Conservation (phyloP, 2,797 vertebrate genomes). For the Otolemur crassicaudatus region DNA sequence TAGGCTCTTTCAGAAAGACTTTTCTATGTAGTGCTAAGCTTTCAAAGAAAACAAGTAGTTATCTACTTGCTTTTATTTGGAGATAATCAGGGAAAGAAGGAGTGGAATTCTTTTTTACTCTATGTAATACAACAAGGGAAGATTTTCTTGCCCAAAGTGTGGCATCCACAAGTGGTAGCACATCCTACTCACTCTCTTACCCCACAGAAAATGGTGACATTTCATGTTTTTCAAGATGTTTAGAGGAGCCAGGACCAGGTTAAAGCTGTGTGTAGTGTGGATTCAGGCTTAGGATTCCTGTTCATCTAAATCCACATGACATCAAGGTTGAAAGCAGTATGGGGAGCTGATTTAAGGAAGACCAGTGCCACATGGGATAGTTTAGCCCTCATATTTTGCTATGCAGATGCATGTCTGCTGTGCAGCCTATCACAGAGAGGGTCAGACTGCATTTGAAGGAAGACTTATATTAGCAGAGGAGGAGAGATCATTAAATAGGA, state of each 20-base stretch:
- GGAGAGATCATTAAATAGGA: not conserved
- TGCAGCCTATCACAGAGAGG: not conserved
- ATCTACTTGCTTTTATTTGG: conserved; percentile 8
- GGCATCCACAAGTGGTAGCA: not conserved
- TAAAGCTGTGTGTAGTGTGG: not conserved
- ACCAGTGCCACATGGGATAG: not conserved
- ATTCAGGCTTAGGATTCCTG: not conserved
- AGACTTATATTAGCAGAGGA: not conserved
- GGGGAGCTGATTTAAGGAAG: not conserved
- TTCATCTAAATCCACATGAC: not conserved
- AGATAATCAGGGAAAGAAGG: not conserved
- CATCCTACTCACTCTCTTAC: not conserved
- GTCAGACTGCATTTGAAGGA: not conserved
- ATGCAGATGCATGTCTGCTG: not conserved
- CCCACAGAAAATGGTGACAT: not conserved
- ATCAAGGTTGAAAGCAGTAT: not conserved
- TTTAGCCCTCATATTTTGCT: not conserved
- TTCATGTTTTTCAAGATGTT: not conserved
- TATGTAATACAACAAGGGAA: not conserved
- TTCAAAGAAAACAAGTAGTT: conserved; percentile 37
- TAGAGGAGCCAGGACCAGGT: not conserved
- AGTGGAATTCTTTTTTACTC: conserved; percentile 22
- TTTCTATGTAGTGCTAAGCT: conserved; percentile 44
- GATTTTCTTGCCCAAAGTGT: not conserved
- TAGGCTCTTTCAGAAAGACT: not conserved